These are phyloP conservation scores for Cosmorhoe ocellata DNA, from an alignment of 2,888 invertebrate genomes.

Conservation along the genomic window DNA sequence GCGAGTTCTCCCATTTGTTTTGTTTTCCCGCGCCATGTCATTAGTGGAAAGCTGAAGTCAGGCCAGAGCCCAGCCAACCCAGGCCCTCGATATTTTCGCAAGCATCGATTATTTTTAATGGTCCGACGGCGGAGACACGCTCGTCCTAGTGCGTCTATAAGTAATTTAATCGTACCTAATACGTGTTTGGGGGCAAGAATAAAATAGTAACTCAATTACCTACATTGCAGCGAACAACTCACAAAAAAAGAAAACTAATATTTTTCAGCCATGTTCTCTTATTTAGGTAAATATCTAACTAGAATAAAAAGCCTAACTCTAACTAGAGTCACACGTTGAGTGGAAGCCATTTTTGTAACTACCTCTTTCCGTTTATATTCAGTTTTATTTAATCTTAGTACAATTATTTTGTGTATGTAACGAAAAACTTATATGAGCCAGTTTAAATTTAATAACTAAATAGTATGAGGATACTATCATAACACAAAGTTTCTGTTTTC, in stretches of 20 bases:
- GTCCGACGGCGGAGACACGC: slow-evolving; percentile 61
- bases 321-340: too few relatives aligned
- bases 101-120: slow-evolving; percentile 81
- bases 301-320: too few relatives aligned
- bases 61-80: slow-evolving; percentile 7
- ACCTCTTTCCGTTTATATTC: too few relatives aligned
- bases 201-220: slow-evolving; percentile 19
- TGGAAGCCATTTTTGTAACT: too few relatives aligned
- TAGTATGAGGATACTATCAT: too few relatives aligned
- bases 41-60: slow-evolving; percentile 64
- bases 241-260: background rate
- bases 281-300: too few relatives aligned
- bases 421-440: too few relatives aligned
- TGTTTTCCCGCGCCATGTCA: slow-evolving; percentile 77
- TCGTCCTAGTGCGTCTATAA: slow-evolving; percentile 41
- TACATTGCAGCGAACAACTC: background rate
- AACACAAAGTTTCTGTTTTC: too few relatives aligned
- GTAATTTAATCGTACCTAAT: slow-evolving; percentile 40
- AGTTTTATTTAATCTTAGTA: too few relatives aligned
- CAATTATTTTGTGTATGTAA: too few relatives aligned
- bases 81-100: slow-evolving; percentile 74
- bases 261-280: too few relatives aligned
- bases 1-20: slow-evolving; percentile 54
- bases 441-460: too few relatives aligned
- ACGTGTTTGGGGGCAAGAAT: slow-evolving; percentile 32